Evolutionary conservation across 2,888 invertebrate genomes (phyloP).

Genomic region (Stratiomys singularior): DNA sequence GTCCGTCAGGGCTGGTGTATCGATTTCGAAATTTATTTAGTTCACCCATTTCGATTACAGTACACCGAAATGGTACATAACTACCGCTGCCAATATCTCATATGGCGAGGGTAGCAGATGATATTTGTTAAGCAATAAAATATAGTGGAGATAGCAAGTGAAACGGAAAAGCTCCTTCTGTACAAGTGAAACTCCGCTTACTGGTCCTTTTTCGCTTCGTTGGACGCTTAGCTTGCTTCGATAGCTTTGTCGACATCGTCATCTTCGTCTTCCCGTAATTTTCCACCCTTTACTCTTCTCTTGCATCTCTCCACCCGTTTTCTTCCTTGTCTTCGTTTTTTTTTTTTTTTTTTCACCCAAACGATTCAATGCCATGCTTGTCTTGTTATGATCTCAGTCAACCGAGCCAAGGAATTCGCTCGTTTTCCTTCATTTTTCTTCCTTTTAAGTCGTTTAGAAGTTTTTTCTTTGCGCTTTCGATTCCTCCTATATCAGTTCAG

Average conservation of each 20-base stretch:
- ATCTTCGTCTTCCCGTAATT: neutral
- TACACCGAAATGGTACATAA: neutral
- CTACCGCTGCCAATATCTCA: slow-evolving; percentile 33
- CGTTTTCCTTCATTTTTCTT: slow-evolving; percentile 30
- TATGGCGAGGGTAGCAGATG: slow-evolving; percentile 16
- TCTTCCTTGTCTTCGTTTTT: neutral
- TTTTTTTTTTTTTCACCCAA: neutral
- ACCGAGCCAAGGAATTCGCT: slow-evolving; percentile 16
- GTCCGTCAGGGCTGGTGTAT: slow-evolving; percentile 3
- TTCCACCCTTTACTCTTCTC: neutral
- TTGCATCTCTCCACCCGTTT: neutral
- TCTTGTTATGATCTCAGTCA: neutral
- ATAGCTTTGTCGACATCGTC: neutral
- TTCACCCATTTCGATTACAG: neutral
- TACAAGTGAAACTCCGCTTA: neutral
- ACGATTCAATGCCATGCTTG: neutral
- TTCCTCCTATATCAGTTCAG: slow-evolving; percentile 10
- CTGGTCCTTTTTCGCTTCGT: slow-evolving; percentile 19
- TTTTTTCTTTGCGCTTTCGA: slow-evolving; percentile 9
- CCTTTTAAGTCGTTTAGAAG: neutral
- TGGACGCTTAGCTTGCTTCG: slow-evolving; percentile 19
- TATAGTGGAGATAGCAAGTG: slow-evolving; percentile 19
- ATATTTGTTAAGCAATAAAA: slow-evolving; percentile 41
- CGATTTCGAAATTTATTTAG: slow-evolving; percentile 34
- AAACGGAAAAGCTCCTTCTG: slow-evolving; percentile 13